Evolutionary conservation across 2,113 vertebrate genomes (phyloP), one percentile per base, ranked within the genome.

Genomic region (Rhinolophus sinicus): DNA sequence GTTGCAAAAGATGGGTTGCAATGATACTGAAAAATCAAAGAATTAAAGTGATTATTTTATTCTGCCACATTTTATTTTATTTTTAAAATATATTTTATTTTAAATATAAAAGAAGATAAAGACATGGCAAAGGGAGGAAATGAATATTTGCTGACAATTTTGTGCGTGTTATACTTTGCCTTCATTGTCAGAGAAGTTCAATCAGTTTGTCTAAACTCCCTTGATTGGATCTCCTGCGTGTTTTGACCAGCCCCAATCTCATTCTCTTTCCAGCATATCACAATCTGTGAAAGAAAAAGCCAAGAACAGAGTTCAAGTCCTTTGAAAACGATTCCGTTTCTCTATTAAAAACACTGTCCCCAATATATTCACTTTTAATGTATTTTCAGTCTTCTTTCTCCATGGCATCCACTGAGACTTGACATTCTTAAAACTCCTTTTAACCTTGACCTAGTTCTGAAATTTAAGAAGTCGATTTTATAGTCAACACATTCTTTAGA

Each of bases 391-490:
- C 98, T 99, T 99, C 98, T 98, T 99, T 98, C 99, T 99, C 99
- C 99, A 99, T 33, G 99, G 99, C 95, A 99, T 99, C 90, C 98
- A 99, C 35, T 99, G 99, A 18, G 99, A 99, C 98, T 99, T 99
- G 97, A 99, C 99, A 98, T 99, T 99, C 26, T 99, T 99, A 97
- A 99, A 99, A 97, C 99, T 99, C 90, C 99, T 99, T 84, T 99
- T 99, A 97, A 99, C 99, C 96, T 99, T 99, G 97, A 99, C 99
- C 95, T 99, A 96, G 99, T 99, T 99, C 99, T 99, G 98, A 92
- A 98, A 98, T 18, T 22, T 77, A 77, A 96, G 82, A 97, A 40
- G 40, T 93, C 9, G 13, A 60, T 80, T 44, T 28, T 58, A 47
- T 5, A 35, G 67, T 76, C 65, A 58, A 84, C 8, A 56, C 18